Evolutionary conservation across 92 coral and sea anemone genomes (phyloP), one percentile per base, ranked within the genome.

Genomic region (Galaxea fascicularis): DNA sequence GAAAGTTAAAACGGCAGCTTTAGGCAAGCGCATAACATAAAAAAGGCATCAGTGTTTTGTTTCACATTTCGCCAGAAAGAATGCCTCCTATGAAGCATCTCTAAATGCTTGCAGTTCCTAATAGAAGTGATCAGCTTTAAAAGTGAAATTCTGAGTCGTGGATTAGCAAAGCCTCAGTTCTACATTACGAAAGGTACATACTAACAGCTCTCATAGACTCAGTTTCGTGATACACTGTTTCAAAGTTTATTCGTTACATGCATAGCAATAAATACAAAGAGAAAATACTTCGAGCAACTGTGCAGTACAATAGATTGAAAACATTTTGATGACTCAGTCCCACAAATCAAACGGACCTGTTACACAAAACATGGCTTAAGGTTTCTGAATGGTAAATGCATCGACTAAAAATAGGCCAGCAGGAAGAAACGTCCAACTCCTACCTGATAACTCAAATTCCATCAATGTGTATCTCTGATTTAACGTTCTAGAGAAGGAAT

Each of bases 381-480:
- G 62, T 56, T 56, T 56, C 62, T 10, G 62, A 56, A 56, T 56
- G 2, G 22, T 56, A 16, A 4, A 10, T 49, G 13, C 17, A 15
- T 49, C 15, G 17, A 49, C 62, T 10, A 56, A 16, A 16, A 16
- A 16, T 22, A 56, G 62, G 24, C 21, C 62, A 16, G 16, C 21
- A 56, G 24, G 66, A 60, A 47, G 18, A 47, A 39, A 72, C 31
- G 11, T 16, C 25, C 57, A 15, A n/a, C 39, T 51, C 77, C 59
- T 73, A 73, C 77, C 77, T 73, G 77, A 73, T 47, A 44, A 73
- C 20, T 10, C 41, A 49, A 73, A 47, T 24, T 51, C 25, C 60
- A 44, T 44, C 10, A 14, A 68, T 15, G 15, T 56, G 62, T 10
- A 56, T 16, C 18, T 17, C 22, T 16, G 4, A 16, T 20, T 20